Evolutionary conservation across 2,888 invertebrate species (phyloP).

Genomic region (Eubasilissa splendida): DNA sequence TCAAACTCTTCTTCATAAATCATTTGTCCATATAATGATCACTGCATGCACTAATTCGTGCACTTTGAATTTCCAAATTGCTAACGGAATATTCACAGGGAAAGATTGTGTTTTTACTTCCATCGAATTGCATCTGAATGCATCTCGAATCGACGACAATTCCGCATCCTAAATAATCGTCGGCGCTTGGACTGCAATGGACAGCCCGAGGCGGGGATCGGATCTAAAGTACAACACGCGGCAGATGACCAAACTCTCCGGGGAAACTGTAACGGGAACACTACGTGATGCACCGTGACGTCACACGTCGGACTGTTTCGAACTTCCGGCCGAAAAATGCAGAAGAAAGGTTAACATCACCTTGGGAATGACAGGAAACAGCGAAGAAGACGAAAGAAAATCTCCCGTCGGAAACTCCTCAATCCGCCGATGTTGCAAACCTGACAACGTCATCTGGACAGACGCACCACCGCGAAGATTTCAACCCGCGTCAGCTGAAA

Average conservation of each 20-base stretch:
- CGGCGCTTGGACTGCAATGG: no score
- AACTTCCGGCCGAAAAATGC: slow-evolving; percentile 20
- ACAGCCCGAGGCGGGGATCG: neutral
- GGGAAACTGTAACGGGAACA: slow-evolving; percentile 8
- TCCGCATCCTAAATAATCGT: neutral
- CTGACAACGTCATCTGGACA: slow-evolving; percentile 30
- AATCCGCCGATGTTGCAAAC: slow-evolving; percentile 1
- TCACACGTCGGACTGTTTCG: neutral
- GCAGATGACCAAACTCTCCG: neutral
- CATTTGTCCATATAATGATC: slow-evolving; percentile 36
- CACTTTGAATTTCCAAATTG: slow-evolving; percentile 45
- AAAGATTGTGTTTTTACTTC: slow-evolving; percentile 1
- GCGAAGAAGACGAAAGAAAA: slow-evolving; percentile 28
- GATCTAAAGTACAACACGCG: slow-evolving; percentile 4
- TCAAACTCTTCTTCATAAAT: slow-evolving; percentile 32
- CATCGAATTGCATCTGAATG: slow-evolving; percentile 2
- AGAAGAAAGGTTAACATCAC: slow-evolving; percentile 41
- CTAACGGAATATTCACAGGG: slow-evolving; percentile 16
- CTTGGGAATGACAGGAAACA: slow-evolving; percentile 30
- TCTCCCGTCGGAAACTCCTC: slow-evolving; percentile 40
- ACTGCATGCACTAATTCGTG: slow-evolving; percentile 33
- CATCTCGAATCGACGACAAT: neutral
- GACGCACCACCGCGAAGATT: slow-evolving; percentile 1
- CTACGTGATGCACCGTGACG: slow-evolving; percentile 2
- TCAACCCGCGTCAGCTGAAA: slow-evolving; percentile 29